A percentile compares a stretch with the other conserved stretches of the same genome.
Conservation (phyloP, 2,113 vertebrate genomes). For the Mirounga angustirostris region DNA sequence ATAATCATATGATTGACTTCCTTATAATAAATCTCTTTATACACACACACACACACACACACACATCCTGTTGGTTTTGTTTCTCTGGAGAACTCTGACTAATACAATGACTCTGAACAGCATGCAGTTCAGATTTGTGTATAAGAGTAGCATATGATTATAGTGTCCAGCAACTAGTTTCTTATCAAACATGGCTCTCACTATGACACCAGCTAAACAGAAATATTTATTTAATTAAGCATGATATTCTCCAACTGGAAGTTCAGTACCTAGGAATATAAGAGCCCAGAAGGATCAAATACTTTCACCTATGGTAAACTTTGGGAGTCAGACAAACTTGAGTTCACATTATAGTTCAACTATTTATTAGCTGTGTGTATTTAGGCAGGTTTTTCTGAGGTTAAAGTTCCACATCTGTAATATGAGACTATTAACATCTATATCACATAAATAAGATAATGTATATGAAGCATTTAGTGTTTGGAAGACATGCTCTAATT, state of each 20-base stretch:
- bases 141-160: not conserved
- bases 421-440: not conserved
- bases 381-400: not conserved
- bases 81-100: not conserved
- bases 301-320: slow-evolving; percentile 5
- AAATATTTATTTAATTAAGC: slow-evolving; percentile 45
- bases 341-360: not conserved
- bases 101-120: not conserved
- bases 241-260: not conserved
- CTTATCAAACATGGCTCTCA: not conserved
- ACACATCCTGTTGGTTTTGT: not conserved
- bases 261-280: not conserved
- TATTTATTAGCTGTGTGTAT: not conserved
- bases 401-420: not conserved
- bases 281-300: not conserved
- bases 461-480: not conserved
- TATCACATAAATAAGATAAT: not conserved
- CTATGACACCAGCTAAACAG: not conserved
- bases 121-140: not conserved
- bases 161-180: not conserved
- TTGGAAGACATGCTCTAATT: not conserved
- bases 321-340: not conserved
- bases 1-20: not conserved
- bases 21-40: not conserved
- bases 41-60: not conserved